These are phyloP conservation scores for Channallabes apus DNA, from an alignment of 2,797 vertebrate species.

Conservation along the genomic window DNA sequence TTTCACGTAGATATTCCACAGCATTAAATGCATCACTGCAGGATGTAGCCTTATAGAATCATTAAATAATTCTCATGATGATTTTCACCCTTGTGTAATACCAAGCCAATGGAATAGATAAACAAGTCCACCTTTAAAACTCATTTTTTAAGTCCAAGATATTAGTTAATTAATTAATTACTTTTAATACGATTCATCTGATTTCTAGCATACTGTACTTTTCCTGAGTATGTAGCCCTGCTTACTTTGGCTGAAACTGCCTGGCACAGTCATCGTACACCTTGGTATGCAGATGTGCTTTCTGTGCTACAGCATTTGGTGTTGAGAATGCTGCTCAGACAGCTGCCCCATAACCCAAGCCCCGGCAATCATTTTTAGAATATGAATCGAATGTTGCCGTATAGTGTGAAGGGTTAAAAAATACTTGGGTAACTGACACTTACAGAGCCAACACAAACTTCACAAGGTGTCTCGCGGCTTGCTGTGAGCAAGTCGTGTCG, in stretches of 20 bases:
- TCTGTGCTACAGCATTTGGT: slow-evolving; percentile 17
- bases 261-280: slow-evolving; percentile 8
- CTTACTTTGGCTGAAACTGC: not conserved
- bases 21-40: too few species aligned
- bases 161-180: not conserved
- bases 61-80: not conserved
- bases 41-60: not conserved
- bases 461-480: not conserved
- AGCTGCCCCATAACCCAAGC: slow-evolving; percentile 34
- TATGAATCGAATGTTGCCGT: slow-evolving; percentile 27
- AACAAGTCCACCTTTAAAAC: not conserved
- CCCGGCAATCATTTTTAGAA: slow-evolving; percentile 23
- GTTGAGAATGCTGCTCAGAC: slow-evolving; percentile 33
- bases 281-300: slow-evolving; percentile 24
- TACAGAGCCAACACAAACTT: not conserved
- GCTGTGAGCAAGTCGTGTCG: slow-evolving; percentile 16
- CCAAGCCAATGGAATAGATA: not conserved
- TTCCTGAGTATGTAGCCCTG: not conserved
- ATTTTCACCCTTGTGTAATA: not conserved
- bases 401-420: not conserved
- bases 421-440: not conserved
- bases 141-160: not conserved
- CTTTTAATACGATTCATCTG: not conserved
- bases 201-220: not conserved
- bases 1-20: not conserved